These are phyloP conservation scores for Amphiduros pacificus DNA, from an alignment of 2,888 invertebrate species.

Conservation along the genomic window DNA sequence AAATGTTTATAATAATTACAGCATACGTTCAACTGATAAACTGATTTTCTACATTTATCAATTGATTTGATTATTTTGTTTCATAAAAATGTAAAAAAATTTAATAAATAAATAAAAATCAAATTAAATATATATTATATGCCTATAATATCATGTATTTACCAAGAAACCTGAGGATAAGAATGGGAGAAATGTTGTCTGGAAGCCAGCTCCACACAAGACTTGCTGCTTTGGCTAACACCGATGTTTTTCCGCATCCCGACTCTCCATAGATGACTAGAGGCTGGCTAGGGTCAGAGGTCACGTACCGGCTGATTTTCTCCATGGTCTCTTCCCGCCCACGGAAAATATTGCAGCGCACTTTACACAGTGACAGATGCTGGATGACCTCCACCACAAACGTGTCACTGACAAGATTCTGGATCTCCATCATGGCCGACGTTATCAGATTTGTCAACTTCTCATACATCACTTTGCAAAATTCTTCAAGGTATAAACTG, in stretches of 20 bases:
- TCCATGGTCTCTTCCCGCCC: neutral
- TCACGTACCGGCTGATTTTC: neutral
- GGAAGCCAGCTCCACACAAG: conserved; percentile 29
- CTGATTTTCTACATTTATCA: no score
- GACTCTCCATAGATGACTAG: neutral
- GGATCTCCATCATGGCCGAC: conserved; percentile 20
- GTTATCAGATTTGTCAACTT: conserved; percentile 26
- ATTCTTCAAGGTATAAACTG: conserved; percentile 27
- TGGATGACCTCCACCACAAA: conserved; percentile 34
- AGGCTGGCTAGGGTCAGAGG: neutral
- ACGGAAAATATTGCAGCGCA: conserved; percentile 26
- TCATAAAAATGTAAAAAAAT: neutral
- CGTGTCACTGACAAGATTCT: conserved; percentile 19
- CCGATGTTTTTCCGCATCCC: conserved; percentile 38
- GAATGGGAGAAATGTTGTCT: conserved; percentile 15
- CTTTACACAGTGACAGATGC: conserved; percentile 29
- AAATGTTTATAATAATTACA: no score
- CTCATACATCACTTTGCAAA: conserved; percentile 25
- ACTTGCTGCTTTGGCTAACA: conserved; percentile 35
- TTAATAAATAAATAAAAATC: neutral
- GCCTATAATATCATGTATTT: no score
- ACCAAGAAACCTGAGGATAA: conserved; percentile 35
- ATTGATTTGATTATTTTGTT: neutral
- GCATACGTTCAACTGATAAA: no score
- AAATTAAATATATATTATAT: neutral